Percentiles rank a stretch among this genome's conserved stretches.
These are phyloP conservation scores for Xestia ashworthii DNA, from an alignment of 2,888 invertebrate genomes.

Conservation along the genomic window DNA sequence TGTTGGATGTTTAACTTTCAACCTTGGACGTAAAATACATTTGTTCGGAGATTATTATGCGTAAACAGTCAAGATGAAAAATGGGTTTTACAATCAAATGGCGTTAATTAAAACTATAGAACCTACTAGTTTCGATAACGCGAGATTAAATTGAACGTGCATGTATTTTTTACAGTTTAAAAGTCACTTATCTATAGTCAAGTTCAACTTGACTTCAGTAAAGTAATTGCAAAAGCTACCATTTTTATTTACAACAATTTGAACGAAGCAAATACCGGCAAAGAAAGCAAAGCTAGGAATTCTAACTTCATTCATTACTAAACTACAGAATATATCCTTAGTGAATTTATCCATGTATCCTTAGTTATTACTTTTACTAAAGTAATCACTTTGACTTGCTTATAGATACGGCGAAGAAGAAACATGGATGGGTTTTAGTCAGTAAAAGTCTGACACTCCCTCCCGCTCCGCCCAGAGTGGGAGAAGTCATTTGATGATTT, in stretches of 20 bases:
- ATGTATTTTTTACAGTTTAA: neutral
- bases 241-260: neutral
- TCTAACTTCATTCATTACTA: neutral
- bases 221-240: neutral
- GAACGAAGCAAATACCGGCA: neutral
- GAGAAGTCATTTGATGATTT: too few species aligned
- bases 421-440: too few species aligned
- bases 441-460: too few species aligned
- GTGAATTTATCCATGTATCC: neutral
- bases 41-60: neutral
- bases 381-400: neutral
- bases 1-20: neutral
- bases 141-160: neutral
- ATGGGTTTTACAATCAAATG: neutral
- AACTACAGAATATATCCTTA: neutral
- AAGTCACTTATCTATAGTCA: neutral
- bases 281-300: neutral
- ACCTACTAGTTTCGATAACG: neutral
- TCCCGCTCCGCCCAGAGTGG: too few species aligned
- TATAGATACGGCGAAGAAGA: too few species aligned
- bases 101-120: neutral
- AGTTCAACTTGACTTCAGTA: neutral
- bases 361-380: neutral
- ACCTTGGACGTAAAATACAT: neutral
- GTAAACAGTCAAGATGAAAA: neutral